phyloP scores from a whole-genome alignment of 2,797 vertebrate genomes.

The Dallia pectoralis region DNA sequence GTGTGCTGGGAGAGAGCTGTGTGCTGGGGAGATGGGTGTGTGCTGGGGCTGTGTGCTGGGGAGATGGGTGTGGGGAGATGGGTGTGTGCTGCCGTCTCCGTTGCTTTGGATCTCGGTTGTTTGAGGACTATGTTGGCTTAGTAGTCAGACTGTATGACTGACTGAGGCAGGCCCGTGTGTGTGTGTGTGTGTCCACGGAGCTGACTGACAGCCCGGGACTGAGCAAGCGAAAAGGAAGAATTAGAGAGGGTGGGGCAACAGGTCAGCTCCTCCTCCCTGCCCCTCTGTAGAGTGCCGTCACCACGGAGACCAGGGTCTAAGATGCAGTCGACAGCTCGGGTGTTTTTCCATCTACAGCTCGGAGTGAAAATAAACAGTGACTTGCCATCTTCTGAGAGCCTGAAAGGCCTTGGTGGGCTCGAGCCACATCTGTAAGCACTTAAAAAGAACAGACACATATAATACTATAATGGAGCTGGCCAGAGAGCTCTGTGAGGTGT shows the following conservation, averaged over 20 bases:
- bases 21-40: too few relatives aligned
- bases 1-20: too few relatives aligned
- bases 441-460: conserved; percentile 77
- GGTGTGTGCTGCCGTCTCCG: conserved; percentile 48
- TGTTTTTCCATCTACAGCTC: conserved; percentile 59
- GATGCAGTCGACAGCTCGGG: conserved; percentile 56
- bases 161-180: conserved; percentile 21
- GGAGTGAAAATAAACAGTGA: conserved; percentile 69
- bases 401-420: conserved; percentile 66
- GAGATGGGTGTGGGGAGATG: conserved; percentile 42
- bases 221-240: conserved; percentile 48
- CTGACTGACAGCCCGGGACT: background rate
- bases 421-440: conserved; percentile 84
- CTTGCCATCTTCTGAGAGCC: conserved; percentile 55
- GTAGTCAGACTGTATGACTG: conserved; percentile 40
- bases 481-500: conserved; percentile 37
- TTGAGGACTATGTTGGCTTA: conserved; percentile 54
- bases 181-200: conserved; percentile 4
- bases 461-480: conserved; percentile 75
- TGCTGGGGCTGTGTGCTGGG: conserved; percentile 35
- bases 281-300: conserved; percentile 39
- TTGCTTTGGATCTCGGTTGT: conserved; percentile 28
- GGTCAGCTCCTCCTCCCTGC: conserved; percentile 25
- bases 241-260: conserved; percentile 43
- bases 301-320: conserved; percentile 41